Conservation (phyloP, 2,797 vertebrate genomes). For the Pseudochirops corinnae region DNA sequence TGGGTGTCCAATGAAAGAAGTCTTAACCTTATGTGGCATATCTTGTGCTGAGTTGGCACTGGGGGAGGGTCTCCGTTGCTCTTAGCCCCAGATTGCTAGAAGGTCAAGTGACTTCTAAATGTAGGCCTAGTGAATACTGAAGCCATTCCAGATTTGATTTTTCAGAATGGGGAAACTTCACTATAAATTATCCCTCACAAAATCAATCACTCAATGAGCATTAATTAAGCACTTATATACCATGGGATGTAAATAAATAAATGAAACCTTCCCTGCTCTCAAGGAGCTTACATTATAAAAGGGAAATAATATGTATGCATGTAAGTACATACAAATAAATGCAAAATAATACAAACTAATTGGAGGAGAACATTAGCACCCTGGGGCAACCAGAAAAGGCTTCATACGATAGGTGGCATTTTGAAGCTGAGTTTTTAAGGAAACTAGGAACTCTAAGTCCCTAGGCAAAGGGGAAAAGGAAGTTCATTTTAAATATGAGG, state of each 20-base stretch:
- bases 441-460: background rate
- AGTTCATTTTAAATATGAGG: background rate
- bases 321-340: background rate
- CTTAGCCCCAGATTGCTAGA: too few relatives aligned
- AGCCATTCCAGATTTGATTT: too few relatives aligned
- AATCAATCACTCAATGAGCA: too few relatives aligned
- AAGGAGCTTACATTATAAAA: background rate
- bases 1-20: too few relatives aligned
- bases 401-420: background rate
- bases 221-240: too few relatives aligned
- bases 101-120: too few relatives aligned
- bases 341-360: background rate
- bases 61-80: too few relatives aligned
- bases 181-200: too few relatives aligned
- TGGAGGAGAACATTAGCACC: background rate
- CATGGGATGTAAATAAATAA: background rate
- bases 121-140: too few relatives aligned
- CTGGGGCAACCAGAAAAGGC: background rate
- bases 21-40: too few relatives aligned
- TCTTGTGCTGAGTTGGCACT: too few relatives aligned
- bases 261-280: background rate
- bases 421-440: background rate
- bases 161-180: too few relatives aligned
- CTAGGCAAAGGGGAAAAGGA: background rate
- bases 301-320: background rate